Percentiles rank a stretch among this genome's conserved stretches.
phyloP scores from a whole-genome alignment of 2,888 invertebrate species.

The Pycnomerus fuliginosus region DNA sequence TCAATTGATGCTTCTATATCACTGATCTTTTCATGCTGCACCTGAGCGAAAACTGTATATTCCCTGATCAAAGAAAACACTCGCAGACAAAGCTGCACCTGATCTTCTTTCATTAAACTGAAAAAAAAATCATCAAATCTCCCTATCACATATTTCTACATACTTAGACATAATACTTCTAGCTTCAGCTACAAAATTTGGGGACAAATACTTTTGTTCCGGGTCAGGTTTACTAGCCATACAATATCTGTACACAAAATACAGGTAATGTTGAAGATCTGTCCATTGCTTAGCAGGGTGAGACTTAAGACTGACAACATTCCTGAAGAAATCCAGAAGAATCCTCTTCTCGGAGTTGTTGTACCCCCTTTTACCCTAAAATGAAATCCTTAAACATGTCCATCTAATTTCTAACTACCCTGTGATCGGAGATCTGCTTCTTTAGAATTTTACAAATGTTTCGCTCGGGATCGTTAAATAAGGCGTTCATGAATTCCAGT shows the following conservation, averaged over 20 bases:
- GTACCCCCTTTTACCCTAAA: conserved; percentile 24
- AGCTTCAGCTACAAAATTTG: conserved; percentile 42
- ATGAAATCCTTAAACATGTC: background rate
- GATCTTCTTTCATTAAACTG: conserved; percentile 46
- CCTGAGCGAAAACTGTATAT: conserved; percentile 65
- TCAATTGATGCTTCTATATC: conserved; percentile 49
- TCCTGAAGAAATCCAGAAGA: conserved; percentile 37
- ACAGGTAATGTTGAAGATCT: conserved; percentile 46
- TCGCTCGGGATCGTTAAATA: conserved; percentile 40
- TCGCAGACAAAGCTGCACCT: conserved; percentile 60
- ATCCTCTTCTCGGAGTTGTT: conserved; percentile 32
- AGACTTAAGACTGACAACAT: conserved; percentile 39
- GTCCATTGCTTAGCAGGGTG: conserved; percentile 41
- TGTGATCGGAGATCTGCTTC: background rate
- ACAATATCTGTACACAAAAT: conserved; percentile 47
- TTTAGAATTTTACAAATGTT: conserved; percentile 32
- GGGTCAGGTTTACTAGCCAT: conserved; percentile 41
- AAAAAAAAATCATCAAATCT: conserved; percentile 26
- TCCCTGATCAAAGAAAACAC: conserved; percentile 64
- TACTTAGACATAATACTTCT: conserved; percentile 42
- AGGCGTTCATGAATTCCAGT: conserved; percentile 37
- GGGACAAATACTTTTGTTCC: conserved; percentile 39
- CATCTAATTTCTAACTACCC: background rate
- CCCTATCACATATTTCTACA: no score
- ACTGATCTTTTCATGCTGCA: conserved; percentile 37